Evolutionary conservation across 2,888 invertebrate genomes (phyloP).

Genomic region (Acrobasis consociella): DNA sequence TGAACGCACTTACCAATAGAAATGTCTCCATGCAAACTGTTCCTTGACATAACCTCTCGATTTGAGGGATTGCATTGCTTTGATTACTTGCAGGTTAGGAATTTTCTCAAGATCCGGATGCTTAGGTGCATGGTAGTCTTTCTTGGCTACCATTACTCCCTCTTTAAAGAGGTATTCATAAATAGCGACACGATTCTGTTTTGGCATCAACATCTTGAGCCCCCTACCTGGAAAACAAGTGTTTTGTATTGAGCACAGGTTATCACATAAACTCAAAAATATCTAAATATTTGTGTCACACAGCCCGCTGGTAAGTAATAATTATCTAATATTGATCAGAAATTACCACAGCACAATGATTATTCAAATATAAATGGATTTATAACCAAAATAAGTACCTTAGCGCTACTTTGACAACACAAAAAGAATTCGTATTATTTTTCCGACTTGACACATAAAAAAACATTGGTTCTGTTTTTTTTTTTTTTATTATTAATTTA

Average conservation of each 20-base stretch:
- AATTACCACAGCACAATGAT: slow-evolving; percentile 24
- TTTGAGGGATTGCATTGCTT: slow-evolving; percentile 97
- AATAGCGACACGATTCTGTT: slow-evolving; percentile 97
- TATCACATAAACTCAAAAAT: slow-evolving; percentile 38
- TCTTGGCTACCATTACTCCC: slow-evolving; percentile 99
- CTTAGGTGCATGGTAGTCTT: slow-evolving; percentile 98
- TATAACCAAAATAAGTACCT: slow-evolving; percentile 44
- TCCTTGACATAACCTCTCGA: slow-evolving; percentile 99
- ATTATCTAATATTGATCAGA: not conserved
- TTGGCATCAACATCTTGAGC: slow-evolving; percentile 99
- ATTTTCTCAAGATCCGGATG: slow-evolving; percentile 97
- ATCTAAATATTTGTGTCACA: slow-evolving; percentile 38
- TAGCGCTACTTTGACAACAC: slow-evolving; percentile 53
- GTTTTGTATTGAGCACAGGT: slow-evolving; percentile 48
- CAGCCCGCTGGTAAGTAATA: not conserved
- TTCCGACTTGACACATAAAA: slow-evolving; percentile 15
- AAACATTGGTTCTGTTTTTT: no score
- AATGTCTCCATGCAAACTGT: slow-evolving; percentile 99
- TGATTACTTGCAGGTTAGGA: slow-evolving; percentile 99
- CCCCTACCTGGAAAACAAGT: slow-evolving; percentile 68
- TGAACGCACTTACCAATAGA: slow-evolving; percentile 90
- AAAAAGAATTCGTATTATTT: slow-evolving; percentile 38
- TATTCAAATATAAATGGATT: slow-evolving; percentile 40
- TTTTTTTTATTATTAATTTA: no score
- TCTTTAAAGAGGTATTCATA: slow-evolving; percentile 99